These are phyloP conservation scores for Elegia similella DNA, from an alignment of 2,888 invertebrate genomes.

Conservation along the genomic window DNA sequence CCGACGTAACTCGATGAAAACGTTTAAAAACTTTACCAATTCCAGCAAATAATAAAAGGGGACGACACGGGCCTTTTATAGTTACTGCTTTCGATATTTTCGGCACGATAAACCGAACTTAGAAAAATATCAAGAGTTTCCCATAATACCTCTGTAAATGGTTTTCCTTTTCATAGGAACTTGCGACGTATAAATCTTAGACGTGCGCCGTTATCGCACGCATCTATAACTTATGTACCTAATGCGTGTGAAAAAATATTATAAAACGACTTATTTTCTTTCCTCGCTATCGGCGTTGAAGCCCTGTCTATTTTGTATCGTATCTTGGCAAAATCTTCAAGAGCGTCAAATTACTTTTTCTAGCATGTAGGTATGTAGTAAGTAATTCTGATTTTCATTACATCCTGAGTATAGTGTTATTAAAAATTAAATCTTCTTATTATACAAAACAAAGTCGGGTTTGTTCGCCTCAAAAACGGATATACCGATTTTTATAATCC, in stretches of 20 bases:
- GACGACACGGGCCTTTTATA: conserved; percentile 14
- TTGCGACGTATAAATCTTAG: conserved; percentile 39
- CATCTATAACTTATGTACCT: conserved; percentile 42
- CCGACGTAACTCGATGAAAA: conserved; percentile 10
- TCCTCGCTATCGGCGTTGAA: not conserved
- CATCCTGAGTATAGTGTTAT: too few species aligned
- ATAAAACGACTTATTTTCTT: conserved; percentile 30
- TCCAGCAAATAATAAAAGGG: conserved; percentile 18
- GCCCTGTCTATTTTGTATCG: too few species aligned
- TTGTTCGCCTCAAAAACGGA: too few species aligned
- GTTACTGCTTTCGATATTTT: conserved; percentile 18
- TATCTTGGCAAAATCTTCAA: too few species aligned
- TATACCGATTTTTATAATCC: too few species aligned
- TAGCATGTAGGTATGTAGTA: too few species aligned
- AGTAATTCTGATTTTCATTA: too few species aligned
- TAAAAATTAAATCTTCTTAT: too few species aligned
- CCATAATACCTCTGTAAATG: conserved; percentile 35
- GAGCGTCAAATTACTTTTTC: too few species aligned
- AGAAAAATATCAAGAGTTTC: conserved; percentile 28
- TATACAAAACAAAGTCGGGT: too few species aligned
- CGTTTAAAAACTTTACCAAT: conserved; percentile 14
- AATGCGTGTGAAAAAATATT: conserved; percentile 36
- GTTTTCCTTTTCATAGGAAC: conserved; percentile 38
- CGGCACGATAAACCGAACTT: conserved; percentile 21
- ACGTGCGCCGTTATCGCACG: conserved; percentile 39